These are phyloP conservation scores for Agrotis puta DNA, from an alignment of 2,888 invertebrate species.

Conservation along the genomic window DNA sequence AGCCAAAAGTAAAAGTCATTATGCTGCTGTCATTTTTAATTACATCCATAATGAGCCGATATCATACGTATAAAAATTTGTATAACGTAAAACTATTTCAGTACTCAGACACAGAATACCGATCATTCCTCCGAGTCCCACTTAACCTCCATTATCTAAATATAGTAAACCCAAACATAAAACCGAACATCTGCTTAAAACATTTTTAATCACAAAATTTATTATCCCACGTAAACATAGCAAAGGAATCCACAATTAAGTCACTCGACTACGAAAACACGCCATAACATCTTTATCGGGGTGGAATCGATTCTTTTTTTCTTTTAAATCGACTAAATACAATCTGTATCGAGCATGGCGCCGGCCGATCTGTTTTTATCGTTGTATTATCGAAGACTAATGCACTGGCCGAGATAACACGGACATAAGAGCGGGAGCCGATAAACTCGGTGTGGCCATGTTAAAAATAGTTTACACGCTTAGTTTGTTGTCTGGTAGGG, in stretches of 20 bases:
- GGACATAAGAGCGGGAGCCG: constrained; percentile 89
- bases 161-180: constrained; percentile 64
- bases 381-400: constrained; percentile 89
- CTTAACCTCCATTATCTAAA: constrained; percentile 61
- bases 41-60: constrained; percentile 16
- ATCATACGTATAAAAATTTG: constrained; percentile 48
- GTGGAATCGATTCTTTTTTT: constrained; percentile 84
- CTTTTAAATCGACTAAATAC: constrained; percentile 85
- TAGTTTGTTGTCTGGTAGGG: constrained; percentile 82
- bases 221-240: constrained; percentile 76
- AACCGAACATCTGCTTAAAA: constrained; percentile 69
- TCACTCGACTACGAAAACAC: constrained; percentile 84
- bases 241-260: constrained; percentile 88
- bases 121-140: constrained; percentile 40
- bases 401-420: constrained; percentile 88
- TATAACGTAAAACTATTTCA: constrained; percentile 46
- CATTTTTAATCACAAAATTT: constrained; percentile 74
- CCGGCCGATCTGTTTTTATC: constrained; percentile 89
- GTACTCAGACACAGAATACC: constrained; percentile 42
- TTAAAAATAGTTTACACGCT: constrained; percentile 90
- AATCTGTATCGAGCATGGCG: constrained; percentile 89
- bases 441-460: constrained; percentile 90
- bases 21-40: constrained; percentile 3
- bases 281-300: constrained; percentile 89
- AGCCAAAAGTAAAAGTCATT: background rate